Evolutionary conservation across 2,888 invertebrate species (phyloP).

Genomic region (Ceraclea dissimilis): DNA sequence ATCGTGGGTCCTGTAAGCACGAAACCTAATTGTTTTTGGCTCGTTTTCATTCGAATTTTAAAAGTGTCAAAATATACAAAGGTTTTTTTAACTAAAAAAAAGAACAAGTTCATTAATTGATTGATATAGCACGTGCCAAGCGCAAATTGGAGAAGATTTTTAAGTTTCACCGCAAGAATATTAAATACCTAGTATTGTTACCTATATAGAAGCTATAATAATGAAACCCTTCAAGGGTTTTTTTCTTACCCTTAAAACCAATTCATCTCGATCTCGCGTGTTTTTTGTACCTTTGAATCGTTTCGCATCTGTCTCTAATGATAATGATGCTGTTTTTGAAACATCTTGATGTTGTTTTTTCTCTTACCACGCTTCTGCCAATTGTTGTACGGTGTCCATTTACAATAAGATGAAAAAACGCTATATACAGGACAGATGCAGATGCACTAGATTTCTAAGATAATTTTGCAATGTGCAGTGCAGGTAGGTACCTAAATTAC

Average conservation of each 20-base stretch:
- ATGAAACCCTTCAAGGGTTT: slow-evolving; percentile 8
- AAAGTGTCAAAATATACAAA: too few species aligned
- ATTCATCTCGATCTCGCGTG: not conserved
- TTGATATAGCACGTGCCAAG: not conserved
- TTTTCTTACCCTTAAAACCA: not conserved
- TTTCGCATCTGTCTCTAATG: slow-evolving; percentile 12
- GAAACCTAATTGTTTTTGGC: too few species aligned
- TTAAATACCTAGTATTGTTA: too few species aligned
- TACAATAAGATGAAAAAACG: not conserved
- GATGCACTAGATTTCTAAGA: not conserved
- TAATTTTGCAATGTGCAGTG: not conserved
- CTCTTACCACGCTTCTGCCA: not conserved
- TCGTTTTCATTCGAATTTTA: too few species aligned
- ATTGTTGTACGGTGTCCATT: not conserved
- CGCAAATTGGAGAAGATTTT: not conserved
- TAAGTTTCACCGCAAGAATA: not conserved
- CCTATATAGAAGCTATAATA: slow-evolving; percentile 2
- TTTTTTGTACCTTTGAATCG: slow-evolving; percentile 1
- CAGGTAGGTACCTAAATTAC: too few species aligned
- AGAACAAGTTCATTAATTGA: not conserved
- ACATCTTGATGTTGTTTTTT: not conserved
- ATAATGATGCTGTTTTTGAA: slow-evolving; percentile 4
- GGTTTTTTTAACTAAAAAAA: too few species aligned
- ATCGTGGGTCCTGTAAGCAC: too few species aligned
- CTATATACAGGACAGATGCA: not conserved